These are phyloP conservation scores for Sula dactylatra DNA, from an alignment of 2,113 vertebrate species.

Conservation along the genomic window DNA sequence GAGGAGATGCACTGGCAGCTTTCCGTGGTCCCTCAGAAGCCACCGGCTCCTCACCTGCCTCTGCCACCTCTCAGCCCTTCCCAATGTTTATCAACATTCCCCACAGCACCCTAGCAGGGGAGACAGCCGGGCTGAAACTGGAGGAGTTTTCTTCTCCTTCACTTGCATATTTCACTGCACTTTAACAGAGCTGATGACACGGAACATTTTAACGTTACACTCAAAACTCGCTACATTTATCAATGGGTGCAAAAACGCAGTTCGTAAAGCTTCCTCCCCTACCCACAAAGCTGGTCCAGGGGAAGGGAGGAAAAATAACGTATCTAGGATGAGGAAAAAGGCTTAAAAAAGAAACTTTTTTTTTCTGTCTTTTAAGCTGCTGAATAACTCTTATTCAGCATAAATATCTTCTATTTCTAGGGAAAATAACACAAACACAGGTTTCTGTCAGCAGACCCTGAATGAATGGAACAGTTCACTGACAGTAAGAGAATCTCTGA, in stretches of 20 bases:
- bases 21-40: slow-evolving; percentile 54
- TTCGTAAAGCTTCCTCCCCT: slow-evolving; percentile 36
- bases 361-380: background rate
- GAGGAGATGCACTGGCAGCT: slow-evolving; percentile 50
- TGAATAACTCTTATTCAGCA: slow-evolving; percentile 46
- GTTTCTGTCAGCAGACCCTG: background rate
- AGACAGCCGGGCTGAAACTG: background rate
- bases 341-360: background rate
- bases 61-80: slow-evolving; percentile 68
- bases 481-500: background rate
- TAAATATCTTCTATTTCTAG: slow-evolving; percentile 16
- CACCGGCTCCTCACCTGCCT: slow-evolving; percentile 52
- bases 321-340: slow-evolving; percentile 31
- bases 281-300: background rate
- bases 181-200: slow-evolving; percentile 60
- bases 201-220: slow-evolving; percentile 60
- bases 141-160: slow-evolving; percentile 32
- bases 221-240: slow-evolving; percentile 66
- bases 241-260: slow-evolving; percentile 38
- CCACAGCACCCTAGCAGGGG: slow-evolving; percentile 59
- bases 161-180: slow-evolving; percentile 49
- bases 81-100: slow-evolving; percentile 76
- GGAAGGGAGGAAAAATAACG: background rate
- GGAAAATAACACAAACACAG: slow-evolving; percentile 9
- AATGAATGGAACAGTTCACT: background rate